phyloP scores from a whole-genome alignment of 2,797 vertebrate genomes.

The Artibeus jamaicensis region DNA sequence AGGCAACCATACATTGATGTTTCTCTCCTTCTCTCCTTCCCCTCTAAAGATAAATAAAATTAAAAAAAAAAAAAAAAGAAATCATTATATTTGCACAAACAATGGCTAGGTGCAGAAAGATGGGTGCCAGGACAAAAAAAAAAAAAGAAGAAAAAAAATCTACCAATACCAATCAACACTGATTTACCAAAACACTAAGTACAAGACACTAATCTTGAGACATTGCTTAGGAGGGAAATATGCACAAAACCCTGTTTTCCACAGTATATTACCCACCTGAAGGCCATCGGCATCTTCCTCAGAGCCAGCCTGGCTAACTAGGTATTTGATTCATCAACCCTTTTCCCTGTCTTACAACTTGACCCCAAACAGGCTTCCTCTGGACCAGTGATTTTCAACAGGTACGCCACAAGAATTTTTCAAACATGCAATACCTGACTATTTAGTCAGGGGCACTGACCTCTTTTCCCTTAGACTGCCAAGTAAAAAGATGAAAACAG shows the following conservation, averaged over 20 bases:
- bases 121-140: not conserved
- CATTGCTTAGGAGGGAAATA: not conserved
- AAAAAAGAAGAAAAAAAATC: not conserved
- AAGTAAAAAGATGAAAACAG: not conserved
- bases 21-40: no score
- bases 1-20: no score
- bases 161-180: not conserved
- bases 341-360: not conserved
- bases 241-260: not conserved
- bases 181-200: slow-evolving; percentile 18
- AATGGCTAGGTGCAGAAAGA: not conserved
- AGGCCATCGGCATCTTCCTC: not conserved
- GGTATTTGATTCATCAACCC: not conserved
- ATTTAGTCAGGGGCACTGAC: not conserved
- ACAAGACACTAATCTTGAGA: not conserved
- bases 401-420: not conserved
- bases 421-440: not conserved
- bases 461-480: not conserved
- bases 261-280: not conserved
- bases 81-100: not conserved
- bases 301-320: not conserved
- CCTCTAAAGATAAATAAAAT: no score
- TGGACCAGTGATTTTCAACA: not conserved
- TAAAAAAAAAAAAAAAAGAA: no score
- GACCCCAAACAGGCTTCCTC: not conserved